phyloP scores from a whole-genome alignment of 2,888 invertebrate genomes.

The Imbricaverruca yamaguchii region DNA sequence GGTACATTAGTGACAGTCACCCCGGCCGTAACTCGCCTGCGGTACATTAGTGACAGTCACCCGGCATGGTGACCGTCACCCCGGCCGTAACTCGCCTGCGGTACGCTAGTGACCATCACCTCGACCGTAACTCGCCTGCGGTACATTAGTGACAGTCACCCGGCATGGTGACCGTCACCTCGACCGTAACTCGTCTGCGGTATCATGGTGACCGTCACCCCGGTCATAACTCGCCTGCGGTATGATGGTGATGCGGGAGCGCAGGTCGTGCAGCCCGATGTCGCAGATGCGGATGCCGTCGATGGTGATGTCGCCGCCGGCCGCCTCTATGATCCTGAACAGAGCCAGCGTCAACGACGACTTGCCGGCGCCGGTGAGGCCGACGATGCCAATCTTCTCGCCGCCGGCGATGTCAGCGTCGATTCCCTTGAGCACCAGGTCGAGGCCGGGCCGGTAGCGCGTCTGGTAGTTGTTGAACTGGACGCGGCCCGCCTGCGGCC shows the following conservation, averaged over 20 bases:
- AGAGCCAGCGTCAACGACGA: conserved; percentile 40
- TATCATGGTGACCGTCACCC: too few species aligned
- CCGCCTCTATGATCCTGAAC: conserved; percentile 42
- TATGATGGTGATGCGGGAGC: conserved; percentile 42
- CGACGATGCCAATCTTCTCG: conserved; percentile 44
- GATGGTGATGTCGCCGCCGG: conserved; percentile 40
- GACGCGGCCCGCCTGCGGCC: conserved; percentile 76
- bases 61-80: too few species aligned
- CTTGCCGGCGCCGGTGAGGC: conserved; percentile 40
- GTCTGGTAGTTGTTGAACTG: conserved; percentile 73
- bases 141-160: too few species aligned
- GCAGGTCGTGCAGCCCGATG: conserved; percentile 52
- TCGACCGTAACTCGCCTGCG: too few species aligned
- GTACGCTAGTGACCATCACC: too few species aligned
- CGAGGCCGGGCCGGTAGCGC: conserved; percentile 75
- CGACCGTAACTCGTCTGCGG: too few species aligned
- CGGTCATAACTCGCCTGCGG: conserved; percentile 39
- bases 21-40: too few species aligned
- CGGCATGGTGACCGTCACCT: too few species aligned
- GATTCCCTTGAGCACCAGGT: conserved; percentile 74
- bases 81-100: too few species aligned
- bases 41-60: too few species aligned
- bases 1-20: too few species aligned
- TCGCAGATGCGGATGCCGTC: conserved; percentile 43
- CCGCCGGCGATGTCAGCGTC: conserved; percentile 35